Base-by-base conservation (phyloP, 2,888 invertebrate genomes). In the Aproaerema taeniolella region DNA sequence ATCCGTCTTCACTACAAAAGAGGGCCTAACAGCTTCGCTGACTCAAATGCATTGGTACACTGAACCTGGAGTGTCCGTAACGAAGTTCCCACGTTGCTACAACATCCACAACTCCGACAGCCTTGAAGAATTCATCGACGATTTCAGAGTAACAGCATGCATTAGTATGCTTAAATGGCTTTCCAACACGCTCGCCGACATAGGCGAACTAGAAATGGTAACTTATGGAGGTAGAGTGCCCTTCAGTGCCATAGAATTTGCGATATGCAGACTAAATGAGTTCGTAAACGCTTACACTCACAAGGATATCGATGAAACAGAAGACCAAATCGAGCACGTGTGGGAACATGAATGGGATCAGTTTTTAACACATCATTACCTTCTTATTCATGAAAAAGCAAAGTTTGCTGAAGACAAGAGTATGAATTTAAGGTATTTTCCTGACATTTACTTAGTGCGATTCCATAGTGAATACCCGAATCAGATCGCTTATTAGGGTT, bases 311-410 rank as follows among this genome's bases (percentile, higher is more conserved):
- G 92, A 95, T 57, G 93, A 94, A 49, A 89, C 92, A 2, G 93
- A 92, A 53, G 90, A 90, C 35, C 82, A 85, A 45, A 45, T 53
- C 11, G 87, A 89, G 33, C 86, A 90, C 50, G 79, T 94, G 31
- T 94, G 94, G 92, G 93, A 94, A 49, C 92, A 94, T 58, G 95
- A 97, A 65, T 97, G 97, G 97, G 95, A 96, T 60, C 91, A 93
- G 55, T 95, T 97, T 61, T 81, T 95, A 2, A 89, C 89, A 1
- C 90, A 92, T 60, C 91, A 90, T 70, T 89, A 91, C 75, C 70
- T 88, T 39, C 60, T 93, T 68, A 90, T 95, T 67, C 90, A 91
- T 53, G 89, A 91, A 51, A 88, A 89, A 39, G 87, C 79, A 0
- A 88, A 85, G 54, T 89, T 90, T 55, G 55, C 59, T 11, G 77